These are phyloP conservation scores for Arctocebus calabarensis DNA, from an alignment of 2,797 vertebrate species.

Conservation along the genomic window DNA sequence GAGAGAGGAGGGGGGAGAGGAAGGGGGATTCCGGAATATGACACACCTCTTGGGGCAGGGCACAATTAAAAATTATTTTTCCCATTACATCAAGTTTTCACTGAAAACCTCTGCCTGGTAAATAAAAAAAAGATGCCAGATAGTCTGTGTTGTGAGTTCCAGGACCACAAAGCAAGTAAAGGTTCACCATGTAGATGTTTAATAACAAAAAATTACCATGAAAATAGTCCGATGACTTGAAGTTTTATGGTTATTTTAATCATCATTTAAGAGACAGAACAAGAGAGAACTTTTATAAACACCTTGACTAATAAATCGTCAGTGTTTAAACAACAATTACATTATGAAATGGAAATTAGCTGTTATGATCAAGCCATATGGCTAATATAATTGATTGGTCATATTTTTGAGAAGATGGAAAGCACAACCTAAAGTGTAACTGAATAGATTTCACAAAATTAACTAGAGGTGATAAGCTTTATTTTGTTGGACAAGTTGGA, in stretches of 20 bases:
- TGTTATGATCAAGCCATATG: constrained; percentile 86
- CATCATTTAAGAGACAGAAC: constrained; percentile 75
- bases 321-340: constrained; percentile 86
- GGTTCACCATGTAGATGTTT: constrained; percentile 38
- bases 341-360: constrained; percentile 85
- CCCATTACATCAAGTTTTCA: constrained; percentile 63
- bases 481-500: constrained; percentile 73
- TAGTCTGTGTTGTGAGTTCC: constrained; percentile 66
- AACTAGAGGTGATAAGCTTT: constrained; percentile 75
- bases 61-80: not conserved
- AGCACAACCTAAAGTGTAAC: constrained; percentile 79
- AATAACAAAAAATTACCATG: constrained; percentile 25
- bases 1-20: no score
- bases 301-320: constrained; percentile 86
- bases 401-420: constrained; percentile 82
- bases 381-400: constrained; percentile 87
- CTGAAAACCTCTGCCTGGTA: constrained; percentile 73
- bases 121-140: constrained; percentile 72
- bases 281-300: constrained; percentile 80
- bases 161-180: constrained; percentile 71
- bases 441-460: constrained; percentile 83
- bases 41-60: no score
- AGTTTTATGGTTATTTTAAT: constrained; percentile 82
- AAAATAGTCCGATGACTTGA: constrained; percentile 72
- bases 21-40: no score